Evolutionary conservation across 2,113 vertebrate species (phyloP).

Genomic region (Eptesicus fuscus): DNA sequence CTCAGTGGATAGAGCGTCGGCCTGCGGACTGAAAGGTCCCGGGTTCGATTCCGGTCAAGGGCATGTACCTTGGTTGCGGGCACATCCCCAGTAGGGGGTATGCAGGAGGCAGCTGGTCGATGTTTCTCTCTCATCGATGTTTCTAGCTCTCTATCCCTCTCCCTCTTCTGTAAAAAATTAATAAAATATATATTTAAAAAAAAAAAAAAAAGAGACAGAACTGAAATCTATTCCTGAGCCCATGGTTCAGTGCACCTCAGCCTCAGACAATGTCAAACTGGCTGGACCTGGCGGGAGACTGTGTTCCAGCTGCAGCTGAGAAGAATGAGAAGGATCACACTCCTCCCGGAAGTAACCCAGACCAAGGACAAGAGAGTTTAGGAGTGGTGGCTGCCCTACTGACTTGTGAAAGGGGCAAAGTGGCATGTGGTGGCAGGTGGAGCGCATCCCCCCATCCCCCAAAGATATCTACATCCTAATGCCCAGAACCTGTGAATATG

Average conservation of each 20-base stretch:
- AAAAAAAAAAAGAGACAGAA: neutral
- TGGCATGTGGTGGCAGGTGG: neutral
- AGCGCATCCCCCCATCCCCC: neutral
- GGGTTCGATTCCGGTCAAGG: too few relatives aligned
- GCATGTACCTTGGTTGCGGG: too few relatives aligned
- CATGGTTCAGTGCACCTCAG: neutral
- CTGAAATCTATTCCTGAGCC: neutral
- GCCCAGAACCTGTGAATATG: neutral
- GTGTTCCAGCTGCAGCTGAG: neutral
- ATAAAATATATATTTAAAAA: too few relatives aligned
- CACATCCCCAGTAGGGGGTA: too few relatives aligned
- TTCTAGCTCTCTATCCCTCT: too few relatives aligned
- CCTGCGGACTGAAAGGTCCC: too few relatives aligned
- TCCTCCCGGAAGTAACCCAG: neutral
- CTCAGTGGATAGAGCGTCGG: too few relatives aligned
- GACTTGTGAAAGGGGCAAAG: neutral
- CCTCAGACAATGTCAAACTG: neutral
- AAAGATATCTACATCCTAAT: neutral
- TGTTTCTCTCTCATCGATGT: too few relatives aligned
- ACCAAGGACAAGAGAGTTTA: neutral
- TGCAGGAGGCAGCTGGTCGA: too few relatives aligned
- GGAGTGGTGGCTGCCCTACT: neutral
- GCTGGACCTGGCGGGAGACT: neutral
- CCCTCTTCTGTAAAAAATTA: too few relatives aligned
- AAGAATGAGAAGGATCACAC: neutral